phyloP scores from a whole-genome alignment of 2,113 vertebrate species.

The Macquaria australasica region DNA sequence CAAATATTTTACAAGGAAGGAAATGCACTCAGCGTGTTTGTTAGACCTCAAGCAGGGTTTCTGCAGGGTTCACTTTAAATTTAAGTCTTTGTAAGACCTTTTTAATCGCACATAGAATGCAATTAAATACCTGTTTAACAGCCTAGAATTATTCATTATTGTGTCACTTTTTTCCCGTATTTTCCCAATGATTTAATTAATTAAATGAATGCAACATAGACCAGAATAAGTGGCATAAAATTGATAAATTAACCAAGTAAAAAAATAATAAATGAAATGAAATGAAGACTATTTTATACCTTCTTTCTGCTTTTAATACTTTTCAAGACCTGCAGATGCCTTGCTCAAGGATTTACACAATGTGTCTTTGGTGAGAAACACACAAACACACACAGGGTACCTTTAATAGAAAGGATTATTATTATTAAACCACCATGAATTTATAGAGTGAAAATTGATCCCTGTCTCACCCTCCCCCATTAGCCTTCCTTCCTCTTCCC shows the following conservation, averaged over 20 bases:
- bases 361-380: no score
- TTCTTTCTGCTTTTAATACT: no score
- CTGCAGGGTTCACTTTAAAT: neutral
- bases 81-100: no score
- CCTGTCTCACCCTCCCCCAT: neutral
- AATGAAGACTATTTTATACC: neutral
- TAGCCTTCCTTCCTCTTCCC: constrained; percentile 31
- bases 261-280: neutral
- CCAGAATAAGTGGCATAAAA: neutral
- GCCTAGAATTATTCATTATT: neutral
- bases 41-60: neutral
- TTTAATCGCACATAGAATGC: neutral
- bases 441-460: neutral
- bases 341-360: neutral
- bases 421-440: neutral
- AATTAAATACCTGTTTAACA: neutral
- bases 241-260: neutral
- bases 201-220: neutral
- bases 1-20: no score
- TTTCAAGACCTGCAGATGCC: neutral
- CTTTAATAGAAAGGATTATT: neutral
- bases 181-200: neutral
- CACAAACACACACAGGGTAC: neutral
- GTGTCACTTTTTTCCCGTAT: neutral
- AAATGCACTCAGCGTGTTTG: no score